Conservation (phyloP, 2,888 invertebrate species). For the Nebria salina region DNA sequence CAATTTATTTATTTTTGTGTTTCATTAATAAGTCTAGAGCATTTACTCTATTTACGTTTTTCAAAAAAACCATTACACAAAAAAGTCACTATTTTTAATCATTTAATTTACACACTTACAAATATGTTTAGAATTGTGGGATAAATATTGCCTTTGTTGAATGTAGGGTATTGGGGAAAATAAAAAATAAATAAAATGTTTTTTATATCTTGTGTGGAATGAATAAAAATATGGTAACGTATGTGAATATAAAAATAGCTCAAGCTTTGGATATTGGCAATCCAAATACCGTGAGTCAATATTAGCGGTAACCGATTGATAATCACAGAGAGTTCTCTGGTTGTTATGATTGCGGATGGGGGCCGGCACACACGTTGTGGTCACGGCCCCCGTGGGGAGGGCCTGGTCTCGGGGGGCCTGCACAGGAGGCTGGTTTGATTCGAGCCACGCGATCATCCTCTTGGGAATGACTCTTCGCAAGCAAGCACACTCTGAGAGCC, state of each 20-base stretch:
- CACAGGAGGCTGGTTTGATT: slow-evolving; percentile 36
- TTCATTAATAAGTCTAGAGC: too few relatives aligned
- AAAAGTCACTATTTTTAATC: too few relatives aligned
- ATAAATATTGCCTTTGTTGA: too few relatives aligned
- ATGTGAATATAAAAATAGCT: background rate
- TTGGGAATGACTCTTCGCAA: slow-evolving; percentile 41
- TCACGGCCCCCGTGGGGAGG: slow-evolving; percentile 16
- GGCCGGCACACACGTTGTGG: slow-evolving; percentile 8
- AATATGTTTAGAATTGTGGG: too few relatives aligned
- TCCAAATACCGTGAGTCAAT: background rate
- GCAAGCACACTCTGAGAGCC: background rate
- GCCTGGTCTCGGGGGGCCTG: slow-evolving; percentile 2
- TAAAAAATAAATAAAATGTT: too few relatives aligned
- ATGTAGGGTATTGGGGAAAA: too few relatives aligned
- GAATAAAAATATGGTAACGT: background rate
- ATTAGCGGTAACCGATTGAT: background rate
- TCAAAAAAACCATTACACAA: too few relatives aligned
- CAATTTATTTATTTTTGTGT: too few relatives aligned
- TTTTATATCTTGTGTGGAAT: background rate
- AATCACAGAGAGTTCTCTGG: background rate
- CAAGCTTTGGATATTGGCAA: background rate
- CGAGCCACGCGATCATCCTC: slow-evolving; percentile 42
- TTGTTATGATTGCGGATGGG: background rate
- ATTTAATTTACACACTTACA: too few relatives aligned
- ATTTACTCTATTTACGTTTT: too few relatives aligned